Evolutionary conservation across 2,797 vertebrate species (phyloP), one percentile per base, ranked within the genome.

Genomic region (Loriculus beryllinus): DNA sequence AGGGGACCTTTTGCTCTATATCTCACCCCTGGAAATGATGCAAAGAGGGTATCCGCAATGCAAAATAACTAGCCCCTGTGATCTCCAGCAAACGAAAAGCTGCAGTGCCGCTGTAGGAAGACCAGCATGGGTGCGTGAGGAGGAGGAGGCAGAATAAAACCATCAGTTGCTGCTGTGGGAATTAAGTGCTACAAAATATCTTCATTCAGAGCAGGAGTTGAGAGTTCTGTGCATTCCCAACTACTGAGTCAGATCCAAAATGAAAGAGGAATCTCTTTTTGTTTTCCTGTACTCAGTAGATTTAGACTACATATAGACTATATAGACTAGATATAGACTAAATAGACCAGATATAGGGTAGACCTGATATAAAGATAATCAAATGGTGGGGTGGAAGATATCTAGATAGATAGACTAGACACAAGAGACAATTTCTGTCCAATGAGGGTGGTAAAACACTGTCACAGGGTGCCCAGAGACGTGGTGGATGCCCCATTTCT

Each of bases 161-260:
- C 92, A 93, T 97, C 92, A 94, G 25, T 85, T 80, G 90, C 93
- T 96, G 92, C 97, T 93, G 86, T 87, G 77, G 90, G 91, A 96
- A 89, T 90, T 96, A 95, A 93, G 82, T 92, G 94, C 90, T 91
- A 29, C 89, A 92, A 92, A 97, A 94, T 4, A 7, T 86, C 95
- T 94, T 91, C 45, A 82, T 82, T 75, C 28, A 75, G 67, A 78
- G 84, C 67, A 75, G 59, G 59, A 91, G 33, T 18, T 40, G 9
- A 51, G 88, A 76, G 75, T 79, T 87, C 35, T 87, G 70, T 64
- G 52, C 69, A 62, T 77, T 82, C 76, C 60, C 10, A 39, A 35
- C 70, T 62, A 78, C 57, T 33, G 25, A 52, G 49, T 88, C 69
- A 92, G 63, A 59, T 35, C 43, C 5, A 39, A 91, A 85, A 81